These are phyloP conservation scores for Eulemur coronatus DNA, from an alignment of 2,797 vertebrate genomes.

Conservation along the genomic window DNA sequence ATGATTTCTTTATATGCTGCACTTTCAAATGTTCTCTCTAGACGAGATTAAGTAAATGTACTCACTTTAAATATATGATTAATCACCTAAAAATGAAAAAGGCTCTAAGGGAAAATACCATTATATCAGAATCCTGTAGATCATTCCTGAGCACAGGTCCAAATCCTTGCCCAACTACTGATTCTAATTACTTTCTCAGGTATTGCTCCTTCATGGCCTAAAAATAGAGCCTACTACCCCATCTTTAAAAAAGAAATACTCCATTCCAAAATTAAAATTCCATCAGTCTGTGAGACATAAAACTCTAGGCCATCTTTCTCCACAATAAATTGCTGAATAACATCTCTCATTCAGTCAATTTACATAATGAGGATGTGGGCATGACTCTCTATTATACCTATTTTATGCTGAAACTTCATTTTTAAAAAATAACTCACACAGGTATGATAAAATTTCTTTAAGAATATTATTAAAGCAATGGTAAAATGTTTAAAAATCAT, in stretches of 20 bases:
- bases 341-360: background rate
- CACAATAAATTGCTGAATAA: background rate
- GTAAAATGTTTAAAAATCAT: background rate
- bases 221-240: background rate
- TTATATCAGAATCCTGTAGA: background rate
- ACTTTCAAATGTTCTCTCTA: conserved; percentile 9
- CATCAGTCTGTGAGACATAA: background rate
- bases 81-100: conserved; percentile 20
- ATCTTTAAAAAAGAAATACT: background rate
- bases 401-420: background rate
- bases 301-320: background rate
- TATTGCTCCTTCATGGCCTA: background rate
- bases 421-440: background rate
- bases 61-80: conserved; percentile 29
- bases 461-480: background rate
- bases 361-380: background rate
- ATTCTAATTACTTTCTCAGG: background rate
- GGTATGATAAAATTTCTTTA: background rate
- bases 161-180: background rate
- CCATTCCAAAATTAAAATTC: background rate
- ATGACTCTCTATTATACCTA: background rate
- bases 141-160: background rate
- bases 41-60: background rate
- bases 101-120: background rate
- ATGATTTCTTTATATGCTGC: background rate